Percentiles rank a stretch among this genome's conserved stretches.
phyloP scores from a whole-genome alignment of 2,113 vertebrate genomes.

The Pterocles gutturalis region DNA sequence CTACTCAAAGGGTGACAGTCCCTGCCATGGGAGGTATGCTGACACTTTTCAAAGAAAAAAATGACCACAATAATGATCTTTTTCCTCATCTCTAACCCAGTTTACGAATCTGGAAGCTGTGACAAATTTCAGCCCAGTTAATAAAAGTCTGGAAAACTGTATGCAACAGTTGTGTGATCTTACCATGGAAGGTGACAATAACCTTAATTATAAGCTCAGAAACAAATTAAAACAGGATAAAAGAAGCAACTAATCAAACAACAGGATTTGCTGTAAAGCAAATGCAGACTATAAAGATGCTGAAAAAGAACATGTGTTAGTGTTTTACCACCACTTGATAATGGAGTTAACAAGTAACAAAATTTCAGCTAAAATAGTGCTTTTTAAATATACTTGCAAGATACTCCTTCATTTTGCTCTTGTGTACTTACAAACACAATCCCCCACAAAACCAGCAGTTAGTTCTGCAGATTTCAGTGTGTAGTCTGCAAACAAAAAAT shows the following conservation, averaged over 20 bases:
- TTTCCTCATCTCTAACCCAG: not conserved
- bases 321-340: not conserved
- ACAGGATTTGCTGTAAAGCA: not conserved
- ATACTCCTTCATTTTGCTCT: conserved; percentile 31
- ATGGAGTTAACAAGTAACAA: not conserved
- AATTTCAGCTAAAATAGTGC: conserved; percentile 42
- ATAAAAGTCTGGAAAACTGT: not conserved
- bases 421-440: conserved; percentile 11
- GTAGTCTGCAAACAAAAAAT: conserved; percentile 39
- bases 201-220: not conserved
- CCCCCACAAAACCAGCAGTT: conserved; percentile 24
- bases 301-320: not conserved
- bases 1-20: not conserved
- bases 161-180: not conserved
- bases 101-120: not conserved
- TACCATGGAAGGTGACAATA: not conserved
- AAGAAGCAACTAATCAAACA: not conserved
- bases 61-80: not conserved
- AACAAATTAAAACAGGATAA: not conserved
- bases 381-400: conserved; percentile 49
- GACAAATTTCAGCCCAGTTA: not conserved
- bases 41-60: not conserved
- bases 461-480: not conserved
- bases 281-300: not conserved
- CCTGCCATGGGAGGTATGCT: not conserved